phyloP scores from a whole-genome alignment of 2,797 vertebrate genomes.

The Pseudochirops corinnae region DNA sequence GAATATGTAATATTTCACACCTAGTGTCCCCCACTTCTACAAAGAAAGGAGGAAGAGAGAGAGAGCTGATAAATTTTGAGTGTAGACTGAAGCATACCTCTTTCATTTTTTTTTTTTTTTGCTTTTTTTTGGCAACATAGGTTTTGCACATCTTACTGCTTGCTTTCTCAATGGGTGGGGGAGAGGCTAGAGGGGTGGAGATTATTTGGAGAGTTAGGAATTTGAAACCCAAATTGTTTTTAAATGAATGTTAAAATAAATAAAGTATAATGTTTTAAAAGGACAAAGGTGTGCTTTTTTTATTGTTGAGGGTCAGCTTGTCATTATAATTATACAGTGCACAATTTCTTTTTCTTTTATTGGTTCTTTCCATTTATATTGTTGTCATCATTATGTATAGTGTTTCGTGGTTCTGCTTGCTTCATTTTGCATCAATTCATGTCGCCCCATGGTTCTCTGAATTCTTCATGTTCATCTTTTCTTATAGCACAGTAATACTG shows the following conservation, averaged over 20 bases:
- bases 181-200: not conserved
- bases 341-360: too few species aligned
- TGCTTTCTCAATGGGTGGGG: not conserved
- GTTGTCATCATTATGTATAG: not conserved
- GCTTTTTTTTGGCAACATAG: not conserved
- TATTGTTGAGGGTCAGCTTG: too few species aligned
- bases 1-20: not conserved
- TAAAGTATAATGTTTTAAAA: too few species aligned
- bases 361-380: not conserved
- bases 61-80: not conserved
- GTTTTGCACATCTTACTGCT: not conserved
- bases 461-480: not conserved
- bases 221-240: too few species aligned
- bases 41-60: not conserved
- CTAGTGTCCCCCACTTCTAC: not conserved
- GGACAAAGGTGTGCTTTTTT: too few species aligned
- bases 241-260: too few species aligned
- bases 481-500: not conserved
- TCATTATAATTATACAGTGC: too few species aligned
- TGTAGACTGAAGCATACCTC: not conserved
- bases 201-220: not conserved
- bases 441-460: not conserved
- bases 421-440: not conserved
- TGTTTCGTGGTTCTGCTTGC: not conserved
- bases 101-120: too few species aligned